Conservation (phyloP, 2,113 vertebrate species). For the Periophthalmodon schlosseri region DNA sequence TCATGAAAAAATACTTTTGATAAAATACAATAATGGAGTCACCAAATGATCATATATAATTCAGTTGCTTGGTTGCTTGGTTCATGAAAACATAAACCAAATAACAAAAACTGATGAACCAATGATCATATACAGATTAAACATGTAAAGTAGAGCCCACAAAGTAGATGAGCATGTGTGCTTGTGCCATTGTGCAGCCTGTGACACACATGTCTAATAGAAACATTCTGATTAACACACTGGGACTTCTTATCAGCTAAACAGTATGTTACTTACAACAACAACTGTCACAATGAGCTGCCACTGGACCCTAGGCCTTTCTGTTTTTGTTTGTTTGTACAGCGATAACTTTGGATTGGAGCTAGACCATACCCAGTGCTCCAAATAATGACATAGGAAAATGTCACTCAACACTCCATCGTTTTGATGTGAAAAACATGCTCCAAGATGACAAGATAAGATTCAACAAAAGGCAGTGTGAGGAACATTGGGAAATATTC, state of each 20-base stretch:
- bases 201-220: neutral
- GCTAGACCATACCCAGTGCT: conserved; percentile 1
- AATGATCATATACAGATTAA: no score
- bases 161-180: neutral
- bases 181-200: neutral
- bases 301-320: conserved; percentile 4
- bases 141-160: no score
- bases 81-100: no score
- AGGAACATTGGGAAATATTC: neutral
- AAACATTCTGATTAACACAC: neutral
- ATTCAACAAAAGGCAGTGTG: neutral
- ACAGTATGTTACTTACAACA: conserved; percentile 2
- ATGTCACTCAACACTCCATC: conserved; percentile 5
- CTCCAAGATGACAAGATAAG: conserved; percentile 16
- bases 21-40: no score
- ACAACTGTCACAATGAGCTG: conserved; percentile 33
- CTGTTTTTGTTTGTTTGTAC: conserved; percentile 9
- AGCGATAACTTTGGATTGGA: conserved; percentile 18
- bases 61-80: no score
- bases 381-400: conserved; percentile 33
- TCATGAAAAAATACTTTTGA: no score
- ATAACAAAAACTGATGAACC: no score
- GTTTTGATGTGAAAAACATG: conserved; percentile 3
- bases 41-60: no score
- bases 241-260: neutral